Conservation (phyloP, 2,113 vertebrate genomes). For the Phycodurus eques region DNA sequence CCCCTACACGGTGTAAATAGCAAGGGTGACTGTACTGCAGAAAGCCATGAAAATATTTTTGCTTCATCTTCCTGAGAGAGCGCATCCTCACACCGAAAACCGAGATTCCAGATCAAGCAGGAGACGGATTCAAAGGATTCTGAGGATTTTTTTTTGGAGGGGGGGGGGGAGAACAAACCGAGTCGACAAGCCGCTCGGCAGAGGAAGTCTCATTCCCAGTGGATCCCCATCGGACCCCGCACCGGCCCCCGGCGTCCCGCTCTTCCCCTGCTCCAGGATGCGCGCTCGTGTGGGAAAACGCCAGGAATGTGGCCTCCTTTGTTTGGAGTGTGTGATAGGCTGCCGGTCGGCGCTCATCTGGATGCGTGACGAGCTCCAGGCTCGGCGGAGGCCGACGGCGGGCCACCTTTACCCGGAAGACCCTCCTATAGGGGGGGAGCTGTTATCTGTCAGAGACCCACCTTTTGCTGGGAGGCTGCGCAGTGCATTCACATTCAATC, state of each 20-base stretch:
- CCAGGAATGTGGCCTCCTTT: conserved; percentile 72
- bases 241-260: conserved; percentile 45
- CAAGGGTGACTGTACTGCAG: background rate
- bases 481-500: conserved; percentile 19
- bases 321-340: conserved; percentile 66
- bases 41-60: background rate
- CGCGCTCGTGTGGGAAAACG: conserved; percentile 70
- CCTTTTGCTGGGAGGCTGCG: conserved; percentile 14
- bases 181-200: conserved; percentile 66
- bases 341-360: conserved; percentile 53
- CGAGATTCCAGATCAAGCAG: background rate
- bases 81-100: background rate
- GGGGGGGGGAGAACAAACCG: conserved; percentile 39
- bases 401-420: conserved; percentile 52
- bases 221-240: conserved; percentile 55
- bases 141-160: conserved; percentile 7
- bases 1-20: too few species aligned
- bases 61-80: background rate
- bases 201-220: conserved; percentile 69
- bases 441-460: conserved; percentile 46
- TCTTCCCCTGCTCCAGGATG: conserved; percentile 69
- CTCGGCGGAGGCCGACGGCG: conserved; percentile 51
- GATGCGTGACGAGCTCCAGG: conserved; percentile 60
- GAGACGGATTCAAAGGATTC: conserved; percentile 42
- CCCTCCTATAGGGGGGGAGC: conserved; percentile 41